Evolutionary conservation across 2,797 vertebrate species (phyloP), one percentile per base, ranked within the genome.

Genomic region (Setipinna tenuifilis): DNA sequence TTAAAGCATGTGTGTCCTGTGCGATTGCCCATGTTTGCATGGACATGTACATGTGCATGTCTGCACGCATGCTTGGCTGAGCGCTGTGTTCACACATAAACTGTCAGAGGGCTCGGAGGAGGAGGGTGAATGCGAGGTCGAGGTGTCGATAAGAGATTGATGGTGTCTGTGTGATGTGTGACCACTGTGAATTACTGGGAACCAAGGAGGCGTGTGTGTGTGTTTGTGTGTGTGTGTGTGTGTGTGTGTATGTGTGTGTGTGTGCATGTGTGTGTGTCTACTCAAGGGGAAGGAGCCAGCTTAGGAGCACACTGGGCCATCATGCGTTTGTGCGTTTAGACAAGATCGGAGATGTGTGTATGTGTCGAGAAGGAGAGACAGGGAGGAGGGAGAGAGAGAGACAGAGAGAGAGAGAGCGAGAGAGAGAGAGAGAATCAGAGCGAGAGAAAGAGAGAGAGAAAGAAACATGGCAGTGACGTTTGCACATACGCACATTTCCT

Each of bases 61-160:
- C 19, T 78, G 17, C 16, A 44, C 17, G 14, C 71, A 78, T 78
- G 71, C 35, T 78, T 78, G 71, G 35, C 68, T 41, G 68, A 41
- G 68, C 28, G 3, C 28, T 16, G 31, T 9, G 31, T n/a, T 78
- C 16, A 78, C 19, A 31, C 6, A 78, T 78, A 19, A 41, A 21
- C 5, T 44, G 71, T 78, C 35, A 78, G 35, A 44, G 31, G 35
- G 71, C 17, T 41, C 7, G 2, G 21, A 9, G 23, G 25, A 25
- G 23, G 71, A 44, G 71, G 71, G 28, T 35, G 68, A 71, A 25
- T 4, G 19, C 16, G 0, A 78, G 31, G 71, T 19, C 6, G 71
- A 44, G 35, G 71, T 44, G 35, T 78, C 71, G 35, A 78, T 78
- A 78, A 78, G 71, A 78, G 35, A 78, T 44, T 78, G 71, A 78